A percentile compares a stretch with the other conserved stretches of the same genome.
Conservation (phyloP, 1,140 invertebrate genomes). For the Delia radicum region DNA sequence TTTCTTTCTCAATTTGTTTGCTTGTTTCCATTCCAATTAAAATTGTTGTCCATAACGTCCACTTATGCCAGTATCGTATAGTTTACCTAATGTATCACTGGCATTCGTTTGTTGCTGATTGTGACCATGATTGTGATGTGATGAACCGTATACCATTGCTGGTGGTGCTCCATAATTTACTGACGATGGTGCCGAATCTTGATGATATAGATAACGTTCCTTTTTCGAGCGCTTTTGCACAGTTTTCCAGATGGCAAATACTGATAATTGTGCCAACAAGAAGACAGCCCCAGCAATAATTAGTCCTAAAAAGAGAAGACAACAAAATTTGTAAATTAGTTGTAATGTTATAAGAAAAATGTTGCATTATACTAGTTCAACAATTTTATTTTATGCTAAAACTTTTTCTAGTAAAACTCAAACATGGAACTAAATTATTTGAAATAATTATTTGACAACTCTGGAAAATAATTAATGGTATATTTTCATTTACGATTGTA, state of each 20-base stretch:
- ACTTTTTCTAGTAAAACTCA: too few relatives aligned
- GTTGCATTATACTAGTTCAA: too few relatives aligned
- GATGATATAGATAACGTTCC: slow-evolving; percentile 57
- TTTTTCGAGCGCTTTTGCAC: slow-evolving; percentile 75
- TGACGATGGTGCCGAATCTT: slow-evolving; percentile 43
- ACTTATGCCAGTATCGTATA: slow-evolving; percentile 77
- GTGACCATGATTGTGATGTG: slow-evolving; percentile 30
- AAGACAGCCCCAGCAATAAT: slow-evolving; percentile 48
- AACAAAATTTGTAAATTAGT: slow-evolving; percentile 33
- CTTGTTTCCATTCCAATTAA: slow-evolving; percentile 58
- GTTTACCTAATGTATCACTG: slow-evolving; percentile 77
- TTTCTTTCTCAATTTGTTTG: background rate
- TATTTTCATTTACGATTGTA: too few relatives aligned
- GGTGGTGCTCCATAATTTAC: slow-evolving; percentile 46
- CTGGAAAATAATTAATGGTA: too few relatives aligned
- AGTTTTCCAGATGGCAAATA: slow-evolving; percentile 54
- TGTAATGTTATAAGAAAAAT: background rate
- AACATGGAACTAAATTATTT: too few relatives aligned
- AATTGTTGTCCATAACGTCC: slow-evolving; percentile 77
- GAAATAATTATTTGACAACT: too few relatives aligned
- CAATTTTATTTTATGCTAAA: too few relatives aligned
- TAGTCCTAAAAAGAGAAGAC: slow-evolving; percentile 38
- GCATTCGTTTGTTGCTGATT: slow-evolving; percentile 57
- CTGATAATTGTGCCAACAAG: slow-evolving; percentile 49
- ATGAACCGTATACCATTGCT: slow-evolving; percentile 47